Evolutionary conservation across 2,888 invertebrate species (phyloP).

Genomic region (Spisula solida): DNA sequence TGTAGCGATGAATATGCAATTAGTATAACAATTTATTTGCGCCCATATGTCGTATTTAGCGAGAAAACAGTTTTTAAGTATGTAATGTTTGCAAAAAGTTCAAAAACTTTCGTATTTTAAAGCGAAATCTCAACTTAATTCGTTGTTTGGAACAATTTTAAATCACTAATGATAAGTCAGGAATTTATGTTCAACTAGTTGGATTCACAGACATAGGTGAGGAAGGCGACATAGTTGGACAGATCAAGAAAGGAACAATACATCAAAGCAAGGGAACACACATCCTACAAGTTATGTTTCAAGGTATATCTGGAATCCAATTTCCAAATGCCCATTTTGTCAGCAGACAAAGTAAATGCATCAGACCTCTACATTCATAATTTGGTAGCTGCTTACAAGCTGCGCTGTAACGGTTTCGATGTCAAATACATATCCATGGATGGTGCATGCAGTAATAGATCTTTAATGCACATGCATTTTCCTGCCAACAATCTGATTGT

Average conservation of each 20-base stretch:
- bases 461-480: constrained; percentile 54
- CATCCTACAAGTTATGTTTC: constrained; percentile 54
- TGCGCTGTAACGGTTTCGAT: not conserved
- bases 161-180: constrained; percentile 43
- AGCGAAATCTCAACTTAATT: no score
- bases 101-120: no score
- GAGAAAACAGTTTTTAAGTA: no score
- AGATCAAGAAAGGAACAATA: constrained; percentile 30
- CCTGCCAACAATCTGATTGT: not conserved
- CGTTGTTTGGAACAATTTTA: not conserved
- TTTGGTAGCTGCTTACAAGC: constrained; percentile 48
- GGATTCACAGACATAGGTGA: constrained; percentile 40
- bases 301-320: constrained; percentile 54
- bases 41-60: no score
- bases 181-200: constrained; percentile 31
- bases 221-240: constrained; percentile 23
- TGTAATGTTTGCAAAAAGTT: no score
- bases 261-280: constrained; percentile 30
- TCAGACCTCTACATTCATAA: constrained; percentile 45
- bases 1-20: no score
- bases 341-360: constrained; percentile 33
- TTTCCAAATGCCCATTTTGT: constrained; percentile 63
- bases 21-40: no score
- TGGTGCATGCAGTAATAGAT: constrained; percentile 33
- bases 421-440: constrained; percentile 42